A percentile compares a stretch with the other conserved stretches of the same genome.
phyloP scores from a whole-genome alignment of 2,888 invertebrate species.

The Drosophila villosipedis region DNA sequence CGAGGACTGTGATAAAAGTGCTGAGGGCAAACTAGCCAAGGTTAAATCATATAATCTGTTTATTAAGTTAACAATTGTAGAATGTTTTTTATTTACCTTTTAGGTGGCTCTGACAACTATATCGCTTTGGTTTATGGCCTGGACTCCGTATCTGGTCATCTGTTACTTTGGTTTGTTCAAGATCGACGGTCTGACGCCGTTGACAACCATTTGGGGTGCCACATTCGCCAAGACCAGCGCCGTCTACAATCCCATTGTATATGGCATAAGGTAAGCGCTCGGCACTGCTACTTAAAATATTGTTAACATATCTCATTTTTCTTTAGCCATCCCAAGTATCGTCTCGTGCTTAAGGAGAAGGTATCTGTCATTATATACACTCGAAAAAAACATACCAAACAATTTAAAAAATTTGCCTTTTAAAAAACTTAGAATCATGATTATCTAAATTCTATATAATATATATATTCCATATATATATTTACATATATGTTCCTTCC shows the following conservation, averaged over 20 bases:
- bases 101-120: conserved; percentile 94
- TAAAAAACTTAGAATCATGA: background rate
- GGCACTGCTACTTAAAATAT: background rate
- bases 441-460: background rate
- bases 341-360: conserved; percentile 87
- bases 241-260: conserved; percentile 95
- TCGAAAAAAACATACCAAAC: background rate
- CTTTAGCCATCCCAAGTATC: conserved; percentile 88
- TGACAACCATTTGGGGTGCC: conserved; percentile 95
- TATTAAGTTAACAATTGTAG: background rate
- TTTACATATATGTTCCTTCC: background rate
- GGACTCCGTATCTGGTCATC: conserved; percentile 95
- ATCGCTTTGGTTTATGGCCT: conserved; percentile 95
- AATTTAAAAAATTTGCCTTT: background rate
- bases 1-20: conserved; percentile 91
- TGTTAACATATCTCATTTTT: background rate
- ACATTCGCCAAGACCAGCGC: conserved; percentile 96
- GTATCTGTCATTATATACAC: conserved; percentile 19
- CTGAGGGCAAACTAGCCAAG: conserved; percentile 94
- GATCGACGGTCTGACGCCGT: conserved; percentile 90
- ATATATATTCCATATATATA: background rate
- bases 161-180: conserved; percentile 93
- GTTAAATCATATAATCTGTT: conserved; percentile 8
- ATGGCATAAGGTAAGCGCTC: conserved; percentile 91
- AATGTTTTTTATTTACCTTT: background rate